Base-by-base conservation (phyloP, 2,797 vertebrate species). In the Catharus ustulatus region DNA sequence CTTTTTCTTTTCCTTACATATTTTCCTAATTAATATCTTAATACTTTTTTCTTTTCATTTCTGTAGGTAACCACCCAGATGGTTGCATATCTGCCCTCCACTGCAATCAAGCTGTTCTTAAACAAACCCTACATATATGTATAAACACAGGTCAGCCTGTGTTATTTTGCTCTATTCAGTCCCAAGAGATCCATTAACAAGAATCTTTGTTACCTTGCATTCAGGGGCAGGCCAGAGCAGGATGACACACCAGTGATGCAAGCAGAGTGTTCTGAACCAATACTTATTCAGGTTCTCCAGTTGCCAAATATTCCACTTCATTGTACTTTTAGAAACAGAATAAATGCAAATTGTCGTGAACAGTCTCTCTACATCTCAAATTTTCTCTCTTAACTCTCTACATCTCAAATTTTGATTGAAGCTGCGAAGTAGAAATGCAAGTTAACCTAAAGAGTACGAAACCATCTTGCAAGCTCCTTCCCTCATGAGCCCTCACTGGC, bases 1-100 rank as follows among this genome's bases (percentile, higher is more conserved):
- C 11, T 64, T 43, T 72, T 11, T 22, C 14, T 36, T n/a, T 38
- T 4, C 17, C 8, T 34, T 13, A 19, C 18, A 9, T 30, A 7
- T 36, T 61, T 88, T 34, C 34, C 36, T 32, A 36, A 54, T 10
- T 0, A 0, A 30, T 6, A 32, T 16, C 5, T 42, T 15, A 6
- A 40, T 30, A 26, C 2, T 22, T 66, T 46, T 46, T 46, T 12
- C n/a, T 59, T 43, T 36, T 36, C 2, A 30, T 74, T 67, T 42
- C 54, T 32, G 1, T 13, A 15, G 13, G 6, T 34, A 49, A 16
- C 19, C 43, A 34, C 24, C 5, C 34, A 59, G 36, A 46, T 46
- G 30, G 5, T 17, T 26, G 32, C 11, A 16, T 32, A 27, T 13
- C 29, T 67, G 17, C 24, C 13, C 46, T 66, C 17, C 34, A 16